Percentiles rank a stretch among this genome's conserved stretches.
phyloP scores from a whole-genome alignment of 2,888 invertebrate genomes.

The Diarsia dahlii region DNA sequence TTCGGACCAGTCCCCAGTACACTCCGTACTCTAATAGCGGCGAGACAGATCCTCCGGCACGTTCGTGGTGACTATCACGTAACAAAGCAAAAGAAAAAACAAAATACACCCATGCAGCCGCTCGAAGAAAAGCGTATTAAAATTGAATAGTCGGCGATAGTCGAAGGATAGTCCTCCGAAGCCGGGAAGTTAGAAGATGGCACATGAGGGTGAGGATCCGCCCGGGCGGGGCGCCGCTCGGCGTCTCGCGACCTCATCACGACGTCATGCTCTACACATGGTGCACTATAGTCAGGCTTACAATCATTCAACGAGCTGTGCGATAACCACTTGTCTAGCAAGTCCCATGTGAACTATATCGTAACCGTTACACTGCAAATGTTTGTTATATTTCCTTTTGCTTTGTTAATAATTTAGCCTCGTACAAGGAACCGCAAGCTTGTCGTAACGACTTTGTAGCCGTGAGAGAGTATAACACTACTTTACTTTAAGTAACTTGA shows the following conservation, averaged over 20 bases:
- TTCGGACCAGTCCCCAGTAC: conserved; percentile 81
- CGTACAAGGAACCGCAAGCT: conserved; percentile 89
- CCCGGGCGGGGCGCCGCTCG: conserved; percentile 72
- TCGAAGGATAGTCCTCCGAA: conserved; percentile 78
- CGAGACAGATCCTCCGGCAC: conserved; percentile 83
- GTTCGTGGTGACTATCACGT: conserved; percentile 84
- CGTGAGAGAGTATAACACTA: conserved; percentile 60
- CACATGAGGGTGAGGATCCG: conserved; percentile 73
- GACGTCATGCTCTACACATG: conserved; percentile 83
- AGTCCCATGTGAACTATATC: conserved; percentile 83
- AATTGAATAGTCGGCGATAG: conserved; percentile 78
- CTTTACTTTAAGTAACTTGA: conserved; percentile 62
- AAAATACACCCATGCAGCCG: conserved; percentile 89
- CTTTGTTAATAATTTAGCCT: conserved; percentile 87
- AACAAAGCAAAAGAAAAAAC: conserved; percentile 90
- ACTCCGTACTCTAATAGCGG: conserved; percentile 80
- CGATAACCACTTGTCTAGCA: conserved; percentile 85
- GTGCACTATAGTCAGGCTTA: conserved; percentile 88
- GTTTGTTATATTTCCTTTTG: conserved; percentile 87
- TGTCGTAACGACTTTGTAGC: conserved; percentile 72
- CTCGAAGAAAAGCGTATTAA: conserved; percentile 82
- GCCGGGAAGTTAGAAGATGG: conserved; percentile 77
- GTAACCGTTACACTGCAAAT: conserved; percentile 77
- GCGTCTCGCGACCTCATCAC: conserved; percentile 72
- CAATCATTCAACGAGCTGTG: conserved; percentile 90